Percentiles rank a stretch among this genome's conserved stretches.
phyloP scores from a whole-genome alignment of 1,140 invertebrate genomes.

The Leptonema lineaticorne region DNA sequence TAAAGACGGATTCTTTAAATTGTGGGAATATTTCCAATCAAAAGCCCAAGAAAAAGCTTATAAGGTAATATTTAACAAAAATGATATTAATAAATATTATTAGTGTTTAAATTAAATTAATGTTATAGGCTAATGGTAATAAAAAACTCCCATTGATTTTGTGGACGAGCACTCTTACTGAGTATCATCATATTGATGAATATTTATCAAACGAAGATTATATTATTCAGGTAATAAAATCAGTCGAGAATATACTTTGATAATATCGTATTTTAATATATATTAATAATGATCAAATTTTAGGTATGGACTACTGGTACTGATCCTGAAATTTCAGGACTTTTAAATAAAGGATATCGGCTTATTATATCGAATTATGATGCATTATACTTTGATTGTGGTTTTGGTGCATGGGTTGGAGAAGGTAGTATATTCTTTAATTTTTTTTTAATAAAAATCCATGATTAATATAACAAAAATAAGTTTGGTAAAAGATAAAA shows the following conservation, averaged over 20 bases:
- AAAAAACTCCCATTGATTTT: conserved; percentile 66
- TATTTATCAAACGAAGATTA: conserved; percentile 72
- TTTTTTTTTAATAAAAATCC: conserved; percentile 5
- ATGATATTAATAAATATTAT: conserved; percentile 15
- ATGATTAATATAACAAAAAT: background rate
- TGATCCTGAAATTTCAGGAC: conserved; percentile 63
- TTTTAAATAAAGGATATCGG: conserved; percentile 69
- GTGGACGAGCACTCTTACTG: conserved; percentile 82
- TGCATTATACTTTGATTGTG: conserved; percentile 81
- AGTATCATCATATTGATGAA: conserved; percentile 63
- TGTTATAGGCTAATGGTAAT: conserved; percentile 53
- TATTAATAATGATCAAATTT: conserved; percentile 2
- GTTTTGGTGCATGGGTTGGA: conserved; percentile 66
- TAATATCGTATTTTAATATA: background rate
- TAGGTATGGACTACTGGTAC: conserved; percentile 72
- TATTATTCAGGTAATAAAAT: conserved; percentile 66
- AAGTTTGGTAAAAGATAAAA: background rate
- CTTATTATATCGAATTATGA: conserved; percentile 85
- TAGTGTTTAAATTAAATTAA: background rate
- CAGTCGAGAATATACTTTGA: background rate
- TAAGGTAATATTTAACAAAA: too few relatives aligned
- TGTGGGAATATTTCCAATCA: conserved; percentile 77
- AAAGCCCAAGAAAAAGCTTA: conserved; percentile 64
- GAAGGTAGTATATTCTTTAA: conserved; percentile 47
- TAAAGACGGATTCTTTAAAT: conserved; percentile 65